Percentiles rank a stretch among this genome's conserved stretches.
phyloP scores from a whole-genome alignment of 2,113 vertebrate genomes.

The Dromaius novaehollandiae region DNA sequence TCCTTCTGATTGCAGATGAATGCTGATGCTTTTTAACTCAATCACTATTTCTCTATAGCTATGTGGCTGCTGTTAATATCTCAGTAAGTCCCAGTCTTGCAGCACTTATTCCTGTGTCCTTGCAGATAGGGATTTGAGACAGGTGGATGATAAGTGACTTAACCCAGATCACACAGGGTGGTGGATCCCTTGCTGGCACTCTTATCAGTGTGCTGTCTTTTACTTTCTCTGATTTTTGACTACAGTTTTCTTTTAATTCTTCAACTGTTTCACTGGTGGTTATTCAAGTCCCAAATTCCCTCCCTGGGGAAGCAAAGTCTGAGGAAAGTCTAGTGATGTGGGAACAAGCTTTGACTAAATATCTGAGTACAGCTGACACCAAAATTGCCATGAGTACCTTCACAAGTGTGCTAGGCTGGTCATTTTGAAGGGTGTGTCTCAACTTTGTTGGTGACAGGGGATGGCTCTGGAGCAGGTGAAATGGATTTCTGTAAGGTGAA shows the following conservation, averaged over 20 bases:
- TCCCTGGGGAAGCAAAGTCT: neutral
- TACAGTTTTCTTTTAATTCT: neutral
- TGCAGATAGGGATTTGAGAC: neutral
- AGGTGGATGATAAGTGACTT: neutral
- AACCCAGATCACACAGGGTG: neutral
- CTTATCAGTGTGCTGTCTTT: neutral
- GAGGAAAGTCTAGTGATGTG: neutral
- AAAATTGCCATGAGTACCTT: neutral
- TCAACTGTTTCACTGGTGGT: neutral
- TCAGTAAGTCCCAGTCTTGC: neutral
- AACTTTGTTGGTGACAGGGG: neutral
- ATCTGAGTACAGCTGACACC: neutral
- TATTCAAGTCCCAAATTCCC: neutral
- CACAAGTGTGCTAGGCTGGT: fast-evolving
- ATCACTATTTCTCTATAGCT: neutral
- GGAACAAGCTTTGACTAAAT: neutral
- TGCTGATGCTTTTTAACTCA: neutral
- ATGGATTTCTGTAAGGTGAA: neutral
- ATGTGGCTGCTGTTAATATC: neutral
- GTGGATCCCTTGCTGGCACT: neutral
- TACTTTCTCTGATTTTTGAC: neutral
- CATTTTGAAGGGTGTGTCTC: neutral
- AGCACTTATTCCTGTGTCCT: neutral
- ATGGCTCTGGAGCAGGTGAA: neutral
- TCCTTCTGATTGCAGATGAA: neutral